A percentile compares a stretch with the other conserved stretches of the same genome.
Conservation (phyloP, 2,888 invertebrate genomes). For the Abrostola tripartita region DNA sequence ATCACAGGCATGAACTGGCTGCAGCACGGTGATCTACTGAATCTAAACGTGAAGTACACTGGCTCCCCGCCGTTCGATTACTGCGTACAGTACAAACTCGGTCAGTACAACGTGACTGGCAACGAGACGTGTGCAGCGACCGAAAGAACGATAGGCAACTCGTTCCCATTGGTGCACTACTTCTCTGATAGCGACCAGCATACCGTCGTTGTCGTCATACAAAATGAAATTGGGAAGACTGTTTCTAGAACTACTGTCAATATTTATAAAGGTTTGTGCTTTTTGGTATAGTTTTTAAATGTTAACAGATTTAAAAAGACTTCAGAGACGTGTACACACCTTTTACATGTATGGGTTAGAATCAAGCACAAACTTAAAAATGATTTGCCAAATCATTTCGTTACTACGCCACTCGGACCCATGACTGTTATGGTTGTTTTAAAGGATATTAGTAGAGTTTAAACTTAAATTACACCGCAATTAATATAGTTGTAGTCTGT, state of each 20-base stretch:
- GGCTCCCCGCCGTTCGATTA: slow-evolving; percentile 93
- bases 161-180: slow-evolving; percentile 91
- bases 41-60: slow-evolving; percentile 91
- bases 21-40: slow-evolving; percentile 93
- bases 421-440: background rate
- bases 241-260: slow-evolving; percentile 92
- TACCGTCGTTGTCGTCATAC: slow-evolving; percentile 93
- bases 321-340: too few relatives aligned
- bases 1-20: slow-evolving; percentile 94
- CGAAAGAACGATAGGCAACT: slow-evolving; percentile 82
- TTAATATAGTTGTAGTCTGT: background rate
- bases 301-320: too few relatives aligned
- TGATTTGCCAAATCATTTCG: too few relatives aligned
- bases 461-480: background rate
- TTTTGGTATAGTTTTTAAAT: too few relatives aligned
- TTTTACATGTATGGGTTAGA: too few relatives aligned
- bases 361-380: too few relatives aligned
- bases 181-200: slow-evolving; percentile 91
- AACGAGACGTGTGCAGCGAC: slow-evolving; percentile 91
- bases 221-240: slow-evolving; percentile 92
- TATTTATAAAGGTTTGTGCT: slow-evolving; percentile 93
- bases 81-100: slow-evolving; percentile 90
- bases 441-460: background rate
- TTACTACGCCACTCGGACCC: too few relatives aligned
- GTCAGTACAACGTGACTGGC: slow-evolving; percentile 91